Conservation (phyloP, 1,140 invertebrate genomes). For the Globodera rostochiensis region DNA sequence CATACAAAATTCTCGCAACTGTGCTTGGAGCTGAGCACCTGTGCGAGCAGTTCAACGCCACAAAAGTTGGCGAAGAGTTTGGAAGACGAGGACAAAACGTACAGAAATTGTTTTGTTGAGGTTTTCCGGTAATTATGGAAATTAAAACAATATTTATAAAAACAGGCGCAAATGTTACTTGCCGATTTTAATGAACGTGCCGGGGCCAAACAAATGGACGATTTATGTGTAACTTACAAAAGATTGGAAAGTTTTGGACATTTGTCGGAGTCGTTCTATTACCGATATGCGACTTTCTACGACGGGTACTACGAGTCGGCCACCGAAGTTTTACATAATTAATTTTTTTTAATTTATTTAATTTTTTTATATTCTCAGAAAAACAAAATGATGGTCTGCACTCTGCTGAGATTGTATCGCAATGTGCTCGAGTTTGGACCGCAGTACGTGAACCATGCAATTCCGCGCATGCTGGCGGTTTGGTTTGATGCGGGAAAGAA, state of each 20-base stretch:
- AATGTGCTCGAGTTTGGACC: conserved; percentile 19
- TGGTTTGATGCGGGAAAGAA: conserved; percentile 25
- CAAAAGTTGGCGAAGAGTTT: too few species aligned
- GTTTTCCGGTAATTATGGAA: not conserved
- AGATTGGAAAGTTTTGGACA: conserved; percentile 25
- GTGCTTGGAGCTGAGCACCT: not conserved
- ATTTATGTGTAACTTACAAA: not conserved
- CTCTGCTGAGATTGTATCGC: conserved; percentile 14
- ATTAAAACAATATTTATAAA: not conserved
- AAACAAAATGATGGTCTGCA: conserved; percentile 9
- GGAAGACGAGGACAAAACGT: too few species aligned
- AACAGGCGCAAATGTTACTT: conserved; percentile 28
- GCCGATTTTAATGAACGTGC: conserved; percentile 27
- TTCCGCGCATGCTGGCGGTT: conserved; percentile 22
- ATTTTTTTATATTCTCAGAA: conserved; percentile 19
- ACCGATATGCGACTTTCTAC: conserved; percentile 33
- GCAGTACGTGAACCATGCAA: conserved; percentile 24
- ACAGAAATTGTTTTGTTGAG: too few species aligned
- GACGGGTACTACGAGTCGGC: conserved; percentile 32
- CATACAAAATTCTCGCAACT: conserved; percentile 27
- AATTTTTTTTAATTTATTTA: conserved; percentile 10
- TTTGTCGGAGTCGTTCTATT: conserved; percentile 29
- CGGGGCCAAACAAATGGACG: conserved; percentile 17
- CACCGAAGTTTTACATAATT: conserved; percentile 29
- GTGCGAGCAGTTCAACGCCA: not conserved